These are phyloP conservation scores for Physocephala rufipes DNA, from an alignment of 2,888 invertebrate species.

Conservation along the genomic window DNA sequence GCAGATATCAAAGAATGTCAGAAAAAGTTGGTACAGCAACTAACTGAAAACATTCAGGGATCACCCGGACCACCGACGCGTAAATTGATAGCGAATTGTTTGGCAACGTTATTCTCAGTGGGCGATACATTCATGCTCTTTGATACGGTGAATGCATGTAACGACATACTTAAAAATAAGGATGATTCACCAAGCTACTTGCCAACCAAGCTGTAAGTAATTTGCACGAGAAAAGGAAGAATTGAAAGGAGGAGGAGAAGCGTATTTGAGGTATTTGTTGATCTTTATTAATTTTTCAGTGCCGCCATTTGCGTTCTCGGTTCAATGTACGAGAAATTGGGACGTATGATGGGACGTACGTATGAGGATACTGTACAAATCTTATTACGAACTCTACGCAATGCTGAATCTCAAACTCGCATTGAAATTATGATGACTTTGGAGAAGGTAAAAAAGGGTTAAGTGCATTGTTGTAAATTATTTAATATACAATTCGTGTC, in stretches of 20 bases:
- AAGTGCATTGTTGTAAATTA: not conserved
- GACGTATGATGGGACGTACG: conserved; percentile 98
- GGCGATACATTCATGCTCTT: conserved; percentile 97
- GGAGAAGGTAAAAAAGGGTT: conserved; percentile 80
- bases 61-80: conserved; percentile 94
- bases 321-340: conserved; percentile 97
- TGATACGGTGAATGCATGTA: conserved; percentile 97
- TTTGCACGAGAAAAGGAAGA: conserved; percentile 64
- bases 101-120: conserved; percentile 94
- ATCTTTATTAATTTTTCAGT: conserved; percentile 68
- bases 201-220: conserved; percentile 93
- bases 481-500: not conserved
- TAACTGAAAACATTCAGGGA: conserved; percentile 88
- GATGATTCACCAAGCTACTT: conserved; percentile 97
- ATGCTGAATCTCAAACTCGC: conserved; percentile 94
- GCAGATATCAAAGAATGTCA: conserved; percentile 97
- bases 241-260: not conserved
- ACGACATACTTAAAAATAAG: conserved; percentile 95
- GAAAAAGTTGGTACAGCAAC: conserved; percentile 92
- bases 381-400: conserved; percentile 87
- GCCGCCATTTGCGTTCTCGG: conserved; percentile 96
- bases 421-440: conserved; percentile 97
- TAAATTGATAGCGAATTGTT: conserved; percentile 86
- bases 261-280: not conserved
- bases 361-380: conserved; percentile 98